Percentiles rank a stretch among this genome's conserved stretches.
Conservation (phyloP, 1,140 invertebrate species). For the Drosophila trapezifrons region DNA sequence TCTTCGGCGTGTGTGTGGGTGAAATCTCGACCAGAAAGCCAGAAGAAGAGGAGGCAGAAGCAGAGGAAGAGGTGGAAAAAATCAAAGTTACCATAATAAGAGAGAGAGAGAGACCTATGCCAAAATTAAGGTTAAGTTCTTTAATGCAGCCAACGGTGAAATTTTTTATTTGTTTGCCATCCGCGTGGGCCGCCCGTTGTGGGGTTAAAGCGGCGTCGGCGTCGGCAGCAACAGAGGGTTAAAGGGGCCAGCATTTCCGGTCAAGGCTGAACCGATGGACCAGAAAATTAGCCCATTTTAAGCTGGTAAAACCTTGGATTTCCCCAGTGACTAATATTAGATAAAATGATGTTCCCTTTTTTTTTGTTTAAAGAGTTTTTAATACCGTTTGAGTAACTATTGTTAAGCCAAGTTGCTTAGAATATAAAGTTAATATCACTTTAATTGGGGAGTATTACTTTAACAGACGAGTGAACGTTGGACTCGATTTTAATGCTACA, state of each 20-base stretch:
- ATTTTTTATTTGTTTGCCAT: slow-evolving; percentile 33
- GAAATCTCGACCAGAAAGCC: slow-evolving; percentile 31
- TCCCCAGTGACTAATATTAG: background rate
- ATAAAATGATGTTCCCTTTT: background rate
- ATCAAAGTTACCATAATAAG: slow-evolving; percentile 51
- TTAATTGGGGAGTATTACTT: too few species aligned
- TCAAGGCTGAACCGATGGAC: slow-evolving; percentile 51
- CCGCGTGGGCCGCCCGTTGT: slow-evolving; percentile 14
- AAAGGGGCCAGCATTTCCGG: slow-evolving; percentile 33
- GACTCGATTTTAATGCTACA: too few species aligned
- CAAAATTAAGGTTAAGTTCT: slow-evolving; percentile 58
- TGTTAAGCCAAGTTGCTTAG: too few species aligned
- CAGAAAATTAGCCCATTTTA: slow-evolving; percentile 30
- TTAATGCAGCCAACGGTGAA: slow-evolving; percentile 54
- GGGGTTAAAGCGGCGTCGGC: background rate
- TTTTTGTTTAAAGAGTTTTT: too few species aligned
- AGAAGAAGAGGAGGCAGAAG: background rate
- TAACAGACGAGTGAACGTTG: too few species aligned
- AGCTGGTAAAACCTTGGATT: slow-evolving; percentile 5
- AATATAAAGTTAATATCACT: too few species aligned
- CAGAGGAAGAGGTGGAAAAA: slow-evolving; percentile 13
- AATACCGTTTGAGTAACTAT: too few species aligned
- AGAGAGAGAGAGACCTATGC: slow-evolving; percentile 24
- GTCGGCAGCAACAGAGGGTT: background rate
- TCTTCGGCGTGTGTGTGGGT: slow-evolving; percentile 43